A percentile compares a stretch with the other conserved stretches of the same genome.
phyloP scores from a whole-genome alignment of 2,797 vertebrate species.

The Brachymystax lenok region DNA sequence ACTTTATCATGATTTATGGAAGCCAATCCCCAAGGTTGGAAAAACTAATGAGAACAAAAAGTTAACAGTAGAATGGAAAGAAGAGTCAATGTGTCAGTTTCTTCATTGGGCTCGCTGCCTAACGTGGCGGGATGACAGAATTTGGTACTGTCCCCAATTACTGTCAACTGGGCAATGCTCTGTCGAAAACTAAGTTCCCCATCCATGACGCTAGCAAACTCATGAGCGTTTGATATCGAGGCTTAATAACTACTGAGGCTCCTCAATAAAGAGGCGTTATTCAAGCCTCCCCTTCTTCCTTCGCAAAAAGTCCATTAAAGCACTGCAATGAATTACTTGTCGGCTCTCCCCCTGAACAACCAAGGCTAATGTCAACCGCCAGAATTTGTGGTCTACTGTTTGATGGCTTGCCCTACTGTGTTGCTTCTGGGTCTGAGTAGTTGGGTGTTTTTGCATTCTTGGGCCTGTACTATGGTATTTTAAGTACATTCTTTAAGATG shows the following conservation, averaged over 20 bases:
- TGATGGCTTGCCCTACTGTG: neutral
- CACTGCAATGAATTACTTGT: constrained; percentile 11
- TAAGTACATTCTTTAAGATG: too few relatives aligned
- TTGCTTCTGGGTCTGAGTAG: neutral
- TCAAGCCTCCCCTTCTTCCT: constrained; percentile 14
- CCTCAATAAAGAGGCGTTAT: constrained; percentile 17
- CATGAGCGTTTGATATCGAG: constrained; percentile 24
- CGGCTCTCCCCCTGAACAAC: constrained; percentile 11
- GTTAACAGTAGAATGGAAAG: constrained; percentile 12
- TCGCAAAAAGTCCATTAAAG: constrained; percentile 12
- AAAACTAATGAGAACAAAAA: constrained; percentile 40
- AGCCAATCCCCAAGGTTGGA: constrained; percentile 17
- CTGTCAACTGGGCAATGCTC: constrained; percentile 27
- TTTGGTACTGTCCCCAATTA: constrained; percentile 35
- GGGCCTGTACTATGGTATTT: too few relatives aligned
- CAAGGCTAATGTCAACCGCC: constrained; percentile 24
- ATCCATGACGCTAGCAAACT: constrained; percentile 19
- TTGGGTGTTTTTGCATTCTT: too few relatives aligned
- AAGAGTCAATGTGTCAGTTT: constrained; percentile 28
- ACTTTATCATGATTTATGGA: constrained; percentile 53
- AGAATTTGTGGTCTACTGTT: constrained; percentile 4
- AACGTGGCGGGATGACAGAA: constrained; percentile 5
- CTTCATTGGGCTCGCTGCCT: constrained; percentile 23
- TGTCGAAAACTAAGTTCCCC: constrained; percentile 10
- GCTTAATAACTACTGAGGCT: constrained; percentile 23